Evolutionary conservation across 1,140 invertebrate species (phyloP).

Genomic region (Magallana angulata): DNA sequence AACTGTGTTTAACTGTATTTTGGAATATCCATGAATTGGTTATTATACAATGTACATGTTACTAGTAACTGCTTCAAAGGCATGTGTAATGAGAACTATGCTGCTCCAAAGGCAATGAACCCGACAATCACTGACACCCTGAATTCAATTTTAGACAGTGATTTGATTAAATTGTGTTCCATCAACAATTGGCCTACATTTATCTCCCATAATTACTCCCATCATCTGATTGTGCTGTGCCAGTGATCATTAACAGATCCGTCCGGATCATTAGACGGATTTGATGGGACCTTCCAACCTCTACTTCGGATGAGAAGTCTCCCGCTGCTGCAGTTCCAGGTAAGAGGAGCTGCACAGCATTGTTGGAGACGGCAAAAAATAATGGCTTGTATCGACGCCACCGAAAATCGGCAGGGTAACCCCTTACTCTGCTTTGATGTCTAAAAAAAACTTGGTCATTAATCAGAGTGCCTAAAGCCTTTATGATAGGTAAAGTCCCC

Average conservation of each 20-base stretch:
- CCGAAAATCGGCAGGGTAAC: background rate
- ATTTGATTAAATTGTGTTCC: background rate
- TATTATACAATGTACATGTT: no score
- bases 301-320: background rate
- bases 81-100: no score
- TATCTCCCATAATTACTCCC: background rate
- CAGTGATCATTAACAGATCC: background rate
- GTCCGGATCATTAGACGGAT: background rate
- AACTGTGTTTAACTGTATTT: no score
- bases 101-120: no score
- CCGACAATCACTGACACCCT: background rate
- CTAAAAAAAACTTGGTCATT: constrained; percentile 8
- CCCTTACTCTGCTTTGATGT: constrained; percentile 7
- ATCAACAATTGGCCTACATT: background rate
- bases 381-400: background rate
- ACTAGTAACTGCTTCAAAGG: no score
- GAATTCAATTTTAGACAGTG: background rate
- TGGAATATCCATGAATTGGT: no score
- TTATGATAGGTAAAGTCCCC: background rate
- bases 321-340: background rate
- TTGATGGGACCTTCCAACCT: background rate
- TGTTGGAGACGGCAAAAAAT: background rate
- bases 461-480: constrained; percentile 14
- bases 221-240: background rate
- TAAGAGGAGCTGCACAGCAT: background rate